phyloP scores from a whole-genome alignment of 2,113 vertebrate genomes.

The Microcebus ravelobensis region DNA sequence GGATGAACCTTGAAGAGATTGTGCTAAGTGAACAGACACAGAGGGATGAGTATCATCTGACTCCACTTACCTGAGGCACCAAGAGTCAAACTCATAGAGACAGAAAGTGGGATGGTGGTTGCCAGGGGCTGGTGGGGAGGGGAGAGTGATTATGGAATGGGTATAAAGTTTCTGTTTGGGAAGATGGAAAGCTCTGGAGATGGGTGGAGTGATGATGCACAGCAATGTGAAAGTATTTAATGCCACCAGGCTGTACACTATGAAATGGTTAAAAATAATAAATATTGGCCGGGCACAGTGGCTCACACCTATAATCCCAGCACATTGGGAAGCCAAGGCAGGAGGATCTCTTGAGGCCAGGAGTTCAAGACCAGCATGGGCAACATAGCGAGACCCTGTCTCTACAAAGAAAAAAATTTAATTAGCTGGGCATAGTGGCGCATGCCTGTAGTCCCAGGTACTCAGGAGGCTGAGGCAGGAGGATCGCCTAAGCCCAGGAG shows the following conservation, averaged over 20 bases:
- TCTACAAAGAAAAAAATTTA: too few relatives aligned
- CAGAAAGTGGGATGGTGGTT: neutral
- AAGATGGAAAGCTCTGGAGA: neutral
- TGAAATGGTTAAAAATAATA: neutral
- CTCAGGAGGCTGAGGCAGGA: too few relatives aligned
- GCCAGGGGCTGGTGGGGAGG: neutral
- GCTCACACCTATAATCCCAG: too few relatives aligned
- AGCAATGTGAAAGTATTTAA: too few relatives aligned
- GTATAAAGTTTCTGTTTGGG: neutral
- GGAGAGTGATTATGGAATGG: neutral
- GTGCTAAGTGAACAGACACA: neutral
- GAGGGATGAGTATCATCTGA: neutral
- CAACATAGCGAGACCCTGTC: too few relatives aligned
- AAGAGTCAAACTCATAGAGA: neutral
- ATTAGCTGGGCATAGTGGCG: too few relatives aligned
- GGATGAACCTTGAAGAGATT: neutral
- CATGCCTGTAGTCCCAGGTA: too few relatives aligned
- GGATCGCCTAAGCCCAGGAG: too few relatives aligned
- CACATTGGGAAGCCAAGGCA: too few relatives aligned
- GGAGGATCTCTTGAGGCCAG: too few relatives aligned
- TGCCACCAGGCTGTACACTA: neutral
- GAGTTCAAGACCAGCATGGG: too few relatives aligned
- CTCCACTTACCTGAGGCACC: neutral
- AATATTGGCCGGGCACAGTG: neutral
- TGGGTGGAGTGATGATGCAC: rapidly evolving